Evolutionary conservation across 92 coral and sea anemone species (phyloP).

Genomic region (Zoanthus sociatus): DNA sequence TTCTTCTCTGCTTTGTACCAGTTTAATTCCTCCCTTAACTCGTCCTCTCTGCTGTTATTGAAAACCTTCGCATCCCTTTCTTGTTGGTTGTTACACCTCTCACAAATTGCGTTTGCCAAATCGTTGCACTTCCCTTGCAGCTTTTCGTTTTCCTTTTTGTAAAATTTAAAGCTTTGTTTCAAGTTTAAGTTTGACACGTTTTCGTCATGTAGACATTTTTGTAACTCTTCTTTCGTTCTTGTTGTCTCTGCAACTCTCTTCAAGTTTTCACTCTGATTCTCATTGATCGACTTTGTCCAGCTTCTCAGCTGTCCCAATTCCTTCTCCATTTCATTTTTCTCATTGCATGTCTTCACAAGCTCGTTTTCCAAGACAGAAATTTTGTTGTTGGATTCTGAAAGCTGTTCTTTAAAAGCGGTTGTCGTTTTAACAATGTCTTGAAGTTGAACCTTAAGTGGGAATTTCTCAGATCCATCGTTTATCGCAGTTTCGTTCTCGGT

Average conservation of each 20-base stretch:
- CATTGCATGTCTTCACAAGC: constrained; percentile 53
- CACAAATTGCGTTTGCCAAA: neutral
- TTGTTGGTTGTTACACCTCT: neutral
- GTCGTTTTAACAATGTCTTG: constrained; percentile 21
- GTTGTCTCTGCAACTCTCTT: constrained; percentile 18
- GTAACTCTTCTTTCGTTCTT: constrained; percentile 22
- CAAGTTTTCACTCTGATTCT: constrained; percentile 17
- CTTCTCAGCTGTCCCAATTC: constrained; percentile 1
- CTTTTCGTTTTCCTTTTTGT: constrained; percentile 41
- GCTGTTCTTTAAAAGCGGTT: constrained; percentile 19
- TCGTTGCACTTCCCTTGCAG: constrained; percentile 35
- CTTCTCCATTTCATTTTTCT: constrained; percentile 55
- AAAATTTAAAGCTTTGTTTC: constrained; percentile 25
- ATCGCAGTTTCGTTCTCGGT: constrained; percentile 2
- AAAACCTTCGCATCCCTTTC: neutral
- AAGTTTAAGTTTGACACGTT: constrained; percentile 1
- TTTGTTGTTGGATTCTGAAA: constrained; percentile 23
- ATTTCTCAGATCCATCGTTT: neutral
- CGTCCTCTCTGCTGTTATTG: constrained; percentile 27
- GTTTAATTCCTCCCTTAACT: constrained; percentile 24
- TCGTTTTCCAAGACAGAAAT: constrained; percentile 43
- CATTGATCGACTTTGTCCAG: constrained; percentile 30
- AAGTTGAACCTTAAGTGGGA: constrained; percentile 23
- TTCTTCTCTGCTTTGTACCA: constrained; percentile 47
- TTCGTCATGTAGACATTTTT: constrained; percentile 2